These are phyloP conservation scores for Halcyon chelicuti DNA, from an alignment of 2,797 vertebrate genomes.

Conservation along the genomic window DNA sequence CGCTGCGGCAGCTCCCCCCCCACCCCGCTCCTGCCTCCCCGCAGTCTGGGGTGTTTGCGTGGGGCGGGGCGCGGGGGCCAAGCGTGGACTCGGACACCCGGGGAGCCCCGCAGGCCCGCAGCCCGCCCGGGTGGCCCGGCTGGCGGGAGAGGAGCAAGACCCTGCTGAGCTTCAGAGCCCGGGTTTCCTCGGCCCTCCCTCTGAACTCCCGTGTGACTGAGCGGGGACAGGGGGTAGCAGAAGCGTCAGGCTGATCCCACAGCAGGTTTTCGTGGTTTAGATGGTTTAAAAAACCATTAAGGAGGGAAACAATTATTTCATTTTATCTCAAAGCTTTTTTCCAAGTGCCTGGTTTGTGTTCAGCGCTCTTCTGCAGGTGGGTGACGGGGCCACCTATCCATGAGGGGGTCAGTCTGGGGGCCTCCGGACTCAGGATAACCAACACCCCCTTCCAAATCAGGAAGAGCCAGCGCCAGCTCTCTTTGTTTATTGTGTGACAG, in stretches of 20 bases:
- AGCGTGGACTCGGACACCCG: not conserved
- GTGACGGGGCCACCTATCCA: fast-evolving
- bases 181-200: not conserved
- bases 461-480: not conserved
- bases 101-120: no score
- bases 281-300: not conserved
- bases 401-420: fast-evolving
- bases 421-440: not conserved
- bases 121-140: no score
- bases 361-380: no score
- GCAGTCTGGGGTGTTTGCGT: not conserved
- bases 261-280: not conserved
- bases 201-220: fast-evolving
- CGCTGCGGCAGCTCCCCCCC: not conserved
- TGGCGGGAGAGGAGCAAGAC: fast-evolving
- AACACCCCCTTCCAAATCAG: fast-evolving
- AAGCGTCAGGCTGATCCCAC: not conserved
- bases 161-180: fast-evolving
- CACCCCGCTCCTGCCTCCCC: not conserved
- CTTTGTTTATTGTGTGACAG: fast-evolving
- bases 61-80: not conserved
- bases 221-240: fast-evolving
- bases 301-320: not conserved
- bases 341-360: fast-evolving
- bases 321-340: not conserved